phyloP scores from a whole-genome alignment of 2,888 invertebrate genomes.

The Venusia cambrica region DNA sequence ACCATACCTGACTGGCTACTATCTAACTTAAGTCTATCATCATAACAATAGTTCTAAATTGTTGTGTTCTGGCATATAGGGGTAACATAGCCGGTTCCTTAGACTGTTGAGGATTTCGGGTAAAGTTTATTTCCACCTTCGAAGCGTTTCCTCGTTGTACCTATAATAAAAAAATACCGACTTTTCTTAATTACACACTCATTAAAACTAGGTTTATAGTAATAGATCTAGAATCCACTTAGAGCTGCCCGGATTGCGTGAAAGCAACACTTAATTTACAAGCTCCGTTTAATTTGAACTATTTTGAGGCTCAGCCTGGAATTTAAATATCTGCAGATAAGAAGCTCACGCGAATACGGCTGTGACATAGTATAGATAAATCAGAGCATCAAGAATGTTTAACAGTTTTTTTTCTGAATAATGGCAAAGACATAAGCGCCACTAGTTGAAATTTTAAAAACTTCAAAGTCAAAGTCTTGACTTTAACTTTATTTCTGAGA shows the following conservation, averaged over 20 bases:
- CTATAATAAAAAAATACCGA: conserved; percentile 17
- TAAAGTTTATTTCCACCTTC: conserved; percentile 24
- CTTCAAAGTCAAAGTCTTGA: no score
- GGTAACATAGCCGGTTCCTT: no score
- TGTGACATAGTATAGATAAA: conserved; percentile 36
- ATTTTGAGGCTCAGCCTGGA: conserved; percentile 66
- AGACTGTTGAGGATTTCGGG: no score
- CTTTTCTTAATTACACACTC: conserved; percentile 20
- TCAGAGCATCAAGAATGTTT: conserved; percentile 22
- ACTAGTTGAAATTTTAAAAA: no score
- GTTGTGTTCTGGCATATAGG: no score
- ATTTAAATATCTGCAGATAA: conserved; percentile 76
- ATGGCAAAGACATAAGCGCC: no score
- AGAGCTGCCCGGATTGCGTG: conserved; percentile 75
- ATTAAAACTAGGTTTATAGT: conserved; percentile 51
- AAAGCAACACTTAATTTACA: conserved; percentile 79
- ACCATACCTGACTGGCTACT: no score
- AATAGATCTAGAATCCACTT: conserved; percentile 68
- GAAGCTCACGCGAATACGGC: conserved; percentile 71
- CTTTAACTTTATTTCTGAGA: no score
- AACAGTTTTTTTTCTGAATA: no score
- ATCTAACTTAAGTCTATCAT: no score
- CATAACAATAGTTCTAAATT: no score
- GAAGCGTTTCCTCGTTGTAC: conserved; percentile 23
- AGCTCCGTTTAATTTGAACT: conserved; percentile 72